phyloP scores from a whole-genome alignment of 2,797 vertebrate species.

The Columba guinea region DNA sequence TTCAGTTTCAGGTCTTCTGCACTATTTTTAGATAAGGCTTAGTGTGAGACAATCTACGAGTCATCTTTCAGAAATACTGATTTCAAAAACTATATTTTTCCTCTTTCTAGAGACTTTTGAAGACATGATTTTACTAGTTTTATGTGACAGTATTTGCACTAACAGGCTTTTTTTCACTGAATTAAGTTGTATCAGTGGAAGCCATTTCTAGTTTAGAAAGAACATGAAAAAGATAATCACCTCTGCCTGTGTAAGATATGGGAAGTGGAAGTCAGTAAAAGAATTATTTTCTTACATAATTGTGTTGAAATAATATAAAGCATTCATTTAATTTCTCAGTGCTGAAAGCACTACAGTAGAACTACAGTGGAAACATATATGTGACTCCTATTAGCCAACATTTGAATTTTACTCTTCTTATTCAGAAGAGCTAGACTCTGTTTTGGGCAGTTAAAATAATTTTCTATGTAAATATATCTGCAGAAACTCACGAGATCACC shows the following conservation, averaged over 20 bases:
- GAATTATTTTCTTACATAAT: not conserved
- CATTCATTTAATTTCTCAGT: not conserved
- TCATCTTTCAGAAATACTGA: not conserved
- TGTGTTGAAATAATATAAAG: not conserved
- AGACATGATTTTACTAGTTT: not conserved
- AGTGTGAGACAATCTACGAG: not conserved
- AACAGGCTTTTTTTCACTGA: not conserved
- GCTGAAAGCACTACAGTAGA: not conserved
- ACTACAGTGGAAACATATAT: not conserved
- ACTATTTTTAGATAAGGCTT: not conserved
- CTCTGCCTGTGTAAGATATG: not conserved
- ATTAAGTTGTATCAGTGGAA: not conserved
- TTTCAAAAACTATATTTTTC: not conserved
- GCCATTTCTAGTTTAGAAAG: not conserved
- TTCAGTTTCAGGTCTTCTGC: slow-evolving; percentile 36
- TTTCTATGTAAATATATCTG: not conserved
- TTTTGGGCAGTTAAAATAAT: not conserved
- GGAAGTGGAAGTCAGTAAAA: not conserved
- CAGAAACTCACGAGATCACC: not conserved
- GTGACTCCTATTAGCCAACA: not conserved
- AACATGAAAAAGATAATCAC: not conserved
- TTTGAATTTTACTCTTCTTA: not conserved
- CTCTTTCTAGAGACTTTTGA: not conserved
- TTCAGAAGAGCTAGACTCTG: not conserved
- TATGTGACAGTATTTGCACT: not conserved